phyloP scores from a whole-genome alignment of 1,140 invertebrate species.

The Brachionus koreanus region DNA sequence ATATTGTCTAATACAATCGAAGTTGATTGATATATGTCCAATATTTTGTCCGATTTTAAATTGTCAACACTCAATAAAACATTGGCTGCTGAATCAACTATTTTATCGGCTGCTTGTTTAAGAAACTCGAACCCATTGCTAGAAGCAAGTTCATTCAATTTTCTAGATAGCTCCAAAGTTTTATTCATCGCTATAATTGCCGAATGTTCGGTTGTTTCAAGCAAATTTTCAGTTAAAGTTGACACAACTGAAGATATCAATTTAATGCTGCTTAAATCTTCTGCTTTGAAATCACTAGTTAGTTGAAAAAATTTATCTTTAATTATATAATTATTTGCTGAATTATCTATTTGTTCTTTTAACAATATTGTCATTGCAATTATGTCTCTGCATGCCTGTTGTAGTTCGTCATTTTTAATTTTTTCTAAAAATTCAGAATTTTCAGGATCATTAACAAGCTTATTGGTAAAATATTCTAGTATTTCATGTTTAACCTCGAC shows the following conservation, averaged over 20 bases:
- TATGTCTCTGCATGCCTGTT: neutral
- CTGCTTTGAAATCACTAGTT: neutral
- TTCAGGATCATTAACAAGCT: neutral
- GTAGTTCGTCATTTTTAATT: neutral
- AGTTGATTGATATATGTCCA: neutral
- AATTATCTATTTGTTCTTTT: neutral
- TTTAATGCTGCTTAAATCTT: conserved; percentile 16
- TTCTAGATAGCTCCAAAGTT: neutral
- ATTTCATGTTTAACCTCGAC: neutral
- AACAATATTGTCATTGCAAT: neutral
- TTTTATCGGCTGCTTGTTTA: no score
- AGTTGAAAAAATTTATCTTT: neutral
- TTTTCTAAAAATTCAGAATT: neutral
- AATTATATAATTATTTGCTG: neutral
- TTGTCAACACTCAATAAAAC: neutral
- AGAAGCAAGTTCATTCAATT: neutral
- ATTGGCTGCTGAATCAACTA: neutral
- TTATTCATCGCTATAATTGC: neutral
- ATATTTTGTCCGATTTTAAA: neutral
- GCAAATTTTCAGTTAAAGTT: neutral
- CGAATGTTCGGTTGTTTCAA: neutral
- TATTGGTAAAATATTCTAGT: neutral
- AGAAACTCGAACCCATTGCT: neutral
- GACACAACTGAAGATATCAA: conserved; percentile 16
- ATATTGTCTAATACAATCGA: neutral